A percentile compares a stretch with the other conserved stretches of the same genome.
Evolutionary conservation across 2,888 invertebrate species (phyloP).

Genomic region (Seira musarum): DNA sequence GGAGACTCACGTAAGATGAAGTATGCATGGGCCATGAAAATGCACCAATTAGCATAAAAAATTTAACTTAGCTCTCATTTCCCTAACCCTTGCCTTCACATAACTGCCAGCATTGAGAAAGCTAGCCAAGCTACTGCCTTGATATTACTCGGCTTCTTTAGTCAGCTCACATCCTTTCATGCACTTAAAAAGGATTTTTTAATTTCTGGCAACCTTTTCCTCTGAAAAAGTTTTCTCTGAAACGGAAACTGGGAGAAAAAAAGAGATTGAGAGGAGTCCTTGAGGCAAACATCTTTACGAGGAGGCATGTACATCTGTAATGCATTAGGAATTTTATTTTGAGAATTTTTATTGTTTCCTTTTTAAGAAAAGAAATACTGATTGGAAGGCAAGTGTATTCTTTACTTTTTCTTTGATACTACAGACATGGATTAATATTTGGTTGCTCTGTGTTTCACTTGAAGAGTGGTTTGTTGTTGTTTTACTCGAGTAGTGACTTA

Average conservation of each 20-base stretch:
- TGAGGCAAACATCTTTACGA: slow-evolving; percentile 11
- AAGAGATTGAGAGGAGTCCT: not conserved
- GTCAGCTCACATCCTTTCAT: no score
- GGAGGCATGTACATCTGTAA: not conserved
- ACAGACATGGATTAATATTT: slow-evolving; percentile 17
- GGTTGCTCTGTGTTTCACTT: slow-evolving; percentile 5
- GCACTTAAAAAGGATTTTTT: not conserved
- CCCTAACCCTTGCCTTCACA: no score
- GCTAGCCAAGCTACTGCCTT: no score
- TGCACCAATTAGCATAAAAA: slow-evolving; percentile 15
- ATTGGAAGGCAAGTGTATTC: slow-evolving; percentile 8
- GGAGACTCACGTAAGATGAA: not conserved
- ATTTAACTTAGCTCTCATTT: not conserved
- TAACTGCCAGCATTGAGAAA: no score
- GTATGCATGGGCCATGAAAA: not conserved
- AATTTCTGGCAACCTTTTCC: not conserved
- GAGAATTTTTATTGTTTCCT: not conserved
- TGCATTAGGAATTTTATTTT: slow-evolving; percentile 5
- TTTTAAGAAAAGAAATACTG: not conserved
- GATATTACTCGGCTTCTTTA: no score
- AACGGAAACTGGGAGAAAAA: not conserved
- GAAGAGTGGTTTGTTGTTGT: not conserved
- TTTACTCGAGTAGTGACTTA: slow-evolving; percentile 38
- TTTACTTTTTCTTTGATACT: slow-evolving; percentile 9
- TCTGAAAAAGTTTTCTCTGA: not conserved